Evolutionary conservation across 1,140 invertebrate species (phyloP), one percentile per base, ranked within the genome.

Genomic region (Drosophila kurseongensis): DNA sequence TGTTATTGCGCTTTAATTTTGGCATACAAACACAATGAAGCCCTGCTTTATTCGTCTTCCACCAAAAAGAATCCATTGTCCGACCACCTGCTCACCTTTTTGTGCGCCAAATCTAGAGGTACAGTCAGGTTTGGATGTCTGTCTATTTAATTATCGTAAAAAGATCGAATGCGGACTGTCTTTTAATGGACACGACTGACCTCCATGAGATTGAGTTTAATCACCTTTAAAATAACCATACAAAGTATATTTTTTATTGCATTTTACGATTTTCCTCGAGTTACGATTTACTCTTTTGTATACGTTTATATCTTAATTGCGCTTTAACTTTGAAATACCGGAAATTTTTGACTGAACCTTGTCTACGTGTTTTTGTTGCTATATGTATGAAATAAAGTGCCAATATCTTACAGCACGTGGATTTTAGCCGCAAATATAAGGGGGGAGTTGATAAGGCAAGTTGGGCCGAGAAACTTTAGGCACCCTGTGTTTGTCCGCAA

Each of bases 1-100:
- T 56, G 41, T 54, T 81, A 86, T 81, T 86, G 82, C 81, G 81
- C 48, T 71, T 85, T 48, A 86, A 47, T 50, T 84, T 74, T 68
- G 50, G 14, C 50, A 48, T 50, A 54, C 51, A 47, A 58, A 58
- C 13, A 47, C 56, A 45, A n/a, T 14, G 16, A 32, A 32, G 13
- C 35, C 29, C 35, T 55, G 71, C 59, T 72, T 78, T 72, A 36
- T 77, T 68, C 54, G 44, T 65, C 63, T 80, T 67, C 42, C 57
- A 16, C 29, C 8, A 57, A 74, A 74, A 16, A 65, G 48, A 52
- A 42, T 23, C 58, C 41, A 45, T 41, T 58, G 38, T 55, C 13
- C 41, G 71, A 60, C 40, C 78, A 81, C 78, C 78, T 81, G 78
- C 71, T 66, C 55, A 41, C 32, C 27, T 50, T 41, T 41, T 62